Evolutionary conservation across 1,140 invertebrate species (phyloP), one percentile per base, ranked within the genome.

Genomic region (Eueides isabella): DNA sequence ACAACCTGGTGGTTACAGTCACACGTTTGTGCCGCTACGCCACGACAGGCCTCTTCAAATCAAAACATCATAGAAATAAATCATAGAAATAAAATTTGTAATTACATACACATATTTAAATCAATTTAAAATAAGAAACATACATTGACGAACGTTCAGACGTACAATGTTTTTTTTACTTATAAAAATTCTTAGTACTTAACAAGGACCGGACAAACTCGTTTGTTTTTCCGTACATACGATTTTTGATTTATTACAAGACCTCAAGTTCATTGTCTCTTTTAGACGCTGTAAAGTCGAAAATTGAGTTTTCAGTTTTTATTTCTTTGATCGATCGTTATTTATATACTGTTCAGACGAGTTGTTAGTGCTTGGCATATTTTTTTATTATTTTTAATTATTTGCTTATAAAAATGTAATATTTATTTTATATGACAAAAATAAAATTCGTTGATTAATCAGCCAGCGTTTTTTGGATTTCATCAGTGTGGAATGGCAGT

Each of bases 171-270:
- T n/a, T n/a, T n/a, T n/a, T n/a, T n/a, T n/a, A n/a, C n/a, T n/a
- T 55, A n/a, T 55, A 23, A 23, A 7, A 55, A 26, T 55, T 55
- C 48, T 26, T n/a, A 55, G 23, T 55, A 23, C 48, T n/a, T 38
- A 1, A 16, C 2, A 55, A 55, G 48, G 48, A 26, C 23, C 48
- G 23, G 48, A 26, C 19, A 26, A 55, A 55, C 48, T 55, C 23
- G 48, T 55, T 55, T 55, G 48, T 55, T 55, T 55, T 55, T 55
- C 48, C 48, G 23, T 55, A 55, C 19, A 48, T 12, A 26, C 48
- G 2, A 55, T 55, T 55, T 55, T 55, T 55, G 48, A 55, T 55
- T 55, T 55, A 55, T 26, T 55, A 55, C 23, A 55, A n/a, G 7
- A 12, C 19, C 19, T 55, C 2, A 44, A 44, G 41, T 19, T 19